Percentiles rank a stretch among this genome's conserved stretches.
These are phyloP conservation scores for Heterodera schachtii DNA, from an alignment of 1,140 invertebrate genomes.

Conservation along the genomic window DNA sequence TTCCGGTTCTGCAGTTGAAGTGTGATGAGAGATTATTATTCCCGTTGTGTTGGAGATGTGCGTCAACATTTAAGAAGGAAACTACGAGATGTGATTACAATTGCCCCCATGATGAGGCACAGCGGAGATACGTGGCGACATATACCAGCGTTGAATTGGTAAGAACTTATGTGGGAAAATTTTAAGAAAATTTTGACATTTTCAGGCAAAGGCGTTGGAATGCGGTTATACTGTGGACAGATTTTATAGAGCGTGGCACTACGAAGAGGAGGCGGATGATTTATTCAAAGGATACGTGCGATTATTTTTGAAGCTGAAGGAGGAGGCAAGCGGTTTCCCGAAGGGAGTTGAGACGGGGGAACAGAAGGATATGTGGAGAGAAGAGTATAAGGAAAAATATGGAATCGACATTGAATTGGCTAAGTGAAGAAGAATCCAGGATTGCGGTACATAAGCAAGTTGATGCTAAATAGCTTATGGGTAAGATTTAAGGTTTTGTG, in stretches of 20 bases:
- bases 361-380: not conserved
- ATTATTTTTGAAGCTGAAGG: not conserved
- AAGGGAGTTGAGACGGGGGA: not conserved
- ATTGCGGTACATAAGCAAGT: not conserved
- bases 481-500: not conserved
- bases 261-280: not conserved
- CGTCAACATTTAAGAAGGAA: not conserved
- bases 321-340: not conserved
- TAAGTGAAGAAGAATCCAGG: slow-evolving; percentile 9
- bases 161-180: not conserved
- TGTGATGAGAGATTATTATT: not conserved
- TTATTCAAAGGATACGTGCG: not conserved
- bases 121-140: not conserved
- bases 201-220: slow-evolving; percentile 1
- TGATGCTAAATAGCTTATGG: not conserved
- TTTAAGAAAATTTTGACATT: not conserved
- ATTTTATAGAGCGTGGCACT: not conserved
- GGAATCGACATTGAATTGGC: not conserved
- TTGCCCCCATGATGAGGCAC: not conserved
- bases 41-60: not conserved
- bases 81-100: not conserved
- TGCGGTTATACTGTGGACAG: not conserved
- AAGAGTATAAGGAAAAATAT: not conserved
- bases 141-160: not conserved
- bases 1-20: slow-evolving; percentile 1